These are phyloP conservation scores for Neoscelio sp. DNA, from an alignment of 2,888 invertebrate genomes.

Conservation along the genomic window DNA sequence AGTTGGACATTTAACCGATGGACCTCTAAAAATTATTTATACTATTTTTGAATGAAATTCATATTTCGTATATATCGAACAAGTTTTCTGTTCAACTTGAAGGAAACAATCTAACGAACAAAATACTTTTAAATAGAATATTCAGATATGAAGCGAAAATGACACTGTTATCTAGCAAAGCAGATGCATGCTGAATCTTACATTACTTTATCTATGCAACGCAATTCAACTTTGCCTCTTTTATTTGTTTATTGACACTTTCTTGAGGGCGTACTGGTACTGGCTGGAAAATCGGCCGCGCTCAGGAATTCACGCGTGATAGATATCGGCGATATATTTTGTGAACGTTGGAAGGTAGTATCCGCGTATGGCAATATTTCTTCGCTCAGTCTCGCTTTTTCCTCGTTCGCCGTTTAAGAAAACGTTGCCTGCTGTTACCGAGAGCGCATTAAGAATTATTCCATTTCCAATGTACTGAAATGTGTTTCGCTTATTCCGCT, in stretches of 20 bases:
- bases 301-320: conserved; percentile 64
- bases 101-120: conserved; percentile 21
- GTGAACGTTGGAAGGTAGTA: conserved; percentile 54
- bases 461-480: conserved; percentile 47
- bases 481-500: conserved; percentile 54
- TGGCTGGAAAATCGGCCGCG: conserved; percentile 55
- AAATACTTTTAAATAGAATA: conserved; percentile 28
- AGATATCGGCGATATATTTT: conserved; percentile 66
- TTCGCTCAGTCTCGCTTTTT: conserved; percentile 45
- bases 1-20: no score
- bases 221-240: conserved; percentile 40
- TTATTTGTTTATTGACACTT: conserved; percentile 59
- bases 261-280: conserved; percentile 22
- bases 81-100: conserved; percentile 17
- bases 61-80: conserved; percentile 19
- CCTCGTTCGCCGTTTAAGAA: conserved; percentile 62
- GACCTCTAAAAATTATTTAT: no score
- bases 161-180: conserved; percentile 43
- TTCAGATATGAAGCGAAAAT: conserved; percentile 19
- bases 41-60: conserved; percentile 9
- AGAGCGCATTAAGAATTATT: conserved; percentile 62
- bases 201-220: conserved; percentile 27
- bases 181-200: conserved; percentile 24
- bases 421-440: conserved; percentile 60
- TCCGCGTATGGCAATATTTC: conserved; percentile 65